phyloP scores from a whole-genome alignment of 37 sponge, comb jelly and placozoan genomes.

The Haliclona indistincta region DNA sequence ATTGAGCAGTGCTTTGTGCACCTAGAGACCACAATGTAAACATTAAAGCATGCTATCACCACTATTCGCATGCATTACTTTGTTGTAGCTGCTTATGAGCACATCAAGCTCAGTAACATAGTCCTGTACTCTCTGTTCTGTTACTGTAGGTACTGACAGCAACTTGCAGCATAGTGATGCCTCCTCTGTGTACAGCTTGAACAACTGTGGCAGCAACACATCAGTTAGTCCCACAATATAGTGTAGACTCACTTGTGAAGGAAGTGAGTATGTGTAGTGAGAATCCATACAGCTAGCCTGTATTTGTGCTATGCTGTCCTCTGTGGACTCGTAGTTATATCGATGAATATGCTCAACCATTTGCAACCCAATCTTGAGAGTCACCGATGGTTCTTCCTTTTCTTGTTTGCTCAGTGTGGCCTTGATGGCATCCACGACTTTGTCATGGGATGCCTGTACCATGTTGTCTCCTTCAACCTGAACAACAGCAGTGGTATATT shows the following conservation, averaged over 20 bases:
- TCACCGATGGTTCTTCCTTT: conserved; percentile 1
- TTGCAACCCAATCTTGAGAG: conserved; percentile 44
- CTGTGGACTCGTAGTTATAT: conserved; percentile 47
- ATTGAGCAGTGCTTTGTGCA: background rate
- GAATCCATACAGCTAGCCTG: conserved; percentile 40
- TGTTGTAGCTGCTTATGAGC: conserved; percentile 18
- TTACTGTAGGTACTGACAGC: background rate
- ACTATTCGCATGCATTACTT: background rate
- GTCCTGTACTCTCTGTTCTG: background rate
- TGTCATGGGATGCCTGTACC: conserved; percentile 31
- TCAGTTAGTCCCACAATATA: no score
- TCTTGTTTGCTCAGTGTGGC: background rate
- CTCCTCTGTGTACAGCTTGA: conserved; percentile 42
- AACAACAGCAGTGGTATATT: background rate
- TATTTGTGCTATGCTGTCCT: conserved; percentile 27
- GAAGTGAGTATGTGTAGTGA: conserved; percentile 47
- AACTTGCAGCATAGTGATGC: background rate
- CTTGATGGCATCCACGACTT: conserved; percentile 49
- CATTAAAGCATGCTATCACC: background rate
- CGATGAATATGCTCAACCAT: conserved; percentile 26
- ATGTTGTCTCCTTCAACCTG: conserved; percentile 40
- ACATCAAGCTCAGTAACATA: conserved; percentile 48
- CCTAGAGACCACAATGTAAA: conserved; percentile 13
- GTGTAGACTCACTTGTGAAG: conserved; percentile 60
- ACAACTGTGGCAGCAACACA: conserved; percentile 27